Evolutionary conservation across 2,113 vertebrate genomes (phyloP).

Genomic region (Ginglymostoma cirratum): DNA sequence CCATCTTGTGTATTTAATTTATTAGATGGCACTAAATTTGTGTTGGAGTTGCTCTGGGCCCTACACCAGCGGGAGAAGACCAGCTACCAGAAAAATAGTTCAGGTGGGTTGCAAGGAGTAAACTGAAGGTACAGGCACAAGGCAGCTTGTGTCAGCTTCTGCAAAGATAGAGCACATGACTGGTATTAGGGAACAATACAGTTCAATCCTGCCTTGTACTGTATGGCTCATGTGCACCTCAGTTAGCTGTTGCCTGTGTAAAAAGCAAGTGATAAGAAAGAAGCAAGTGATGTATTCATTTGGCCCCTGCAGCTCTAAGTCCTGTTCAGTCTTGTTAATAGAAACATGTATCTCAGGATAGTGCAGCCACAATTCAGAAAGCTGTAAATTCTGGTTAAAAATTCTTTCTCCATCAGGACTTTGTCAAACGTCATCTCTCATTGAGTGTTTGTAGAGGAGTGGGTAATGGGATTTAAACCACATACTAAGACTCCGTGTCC

Average conservation of each 20-base stretch:
- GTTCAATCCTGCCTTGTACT: background rate
- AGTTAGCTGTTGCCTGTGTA: background rate
- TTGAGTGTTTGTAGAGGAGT: background rate
- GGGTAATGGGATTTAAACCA: background rate
- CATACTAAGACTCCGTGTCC: background rate
- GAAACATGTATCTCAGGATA: background rate
- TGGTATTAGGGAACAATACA: background rate
- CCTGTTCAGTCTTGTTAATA: background rate
- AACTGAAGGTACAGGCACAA: background rate
- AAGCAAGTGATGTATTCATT: background rate
- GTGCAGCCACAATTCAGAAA: background rate
- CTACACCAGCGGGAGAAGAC: too few species aligned
- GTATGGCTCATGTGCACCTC: background rate
- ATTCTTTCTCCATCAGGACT: constrained; percentile 5
- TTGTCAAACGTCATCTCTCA: constrained; percentile 1
- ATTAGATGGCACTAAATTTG: background rate
- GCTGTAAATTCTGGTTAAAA: background rate
- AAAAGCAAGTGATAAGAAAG: background rate
- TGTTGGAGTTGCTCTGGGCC: background rate
- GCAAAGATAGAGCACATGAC: background rate
- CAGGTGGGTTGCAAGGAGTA: too few species aligned
- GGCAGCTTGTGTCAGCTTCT: background rate
- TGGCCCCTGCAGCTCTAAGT: background rate
- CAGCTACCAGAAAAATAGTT: background rate
- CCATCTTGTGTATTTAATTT: background rate